These are phyloP conservation scores for Oscheius sp. DNA, from an alignment of 2,888 invertebrate genomes.

Conservation along the genomic window DNA sequence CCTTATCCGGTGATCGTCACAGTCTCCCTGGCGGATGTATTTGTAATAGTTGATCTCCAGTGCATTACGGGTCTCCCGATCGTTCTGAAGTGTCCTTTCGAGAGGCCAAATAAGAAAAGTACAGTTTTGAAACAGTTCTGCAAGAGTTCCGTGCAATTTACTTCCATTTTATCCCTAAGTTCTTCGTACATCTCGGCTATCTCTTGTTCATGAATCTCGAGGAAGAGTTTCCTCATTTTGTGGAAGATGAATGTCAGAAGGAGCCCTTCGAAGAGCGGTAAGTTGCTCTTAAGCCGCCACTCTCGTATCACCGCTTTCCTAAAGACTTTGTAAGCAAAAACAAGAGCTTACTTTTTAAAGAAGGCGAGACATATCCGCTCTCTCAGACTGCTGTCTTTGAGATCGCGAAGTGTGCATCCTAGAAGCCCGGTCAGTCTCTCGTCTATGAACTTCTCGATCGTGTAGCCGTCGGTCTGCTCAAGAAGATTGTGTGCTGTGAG, in stretches of 20 bases:
- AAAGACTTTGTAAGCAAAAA: background rate
- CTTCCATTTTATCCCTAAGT: constrained; percentile 8
- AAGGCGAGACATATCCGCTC: constrained; percentile 14
- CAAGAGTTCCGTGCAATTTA: constrained; percentile 11
- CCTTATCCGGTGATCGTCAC: constrained; percentile 43
- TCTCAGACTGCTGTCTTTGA: constrained; percentile 1
- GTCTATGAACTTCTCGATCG: constrained; percentile 11
- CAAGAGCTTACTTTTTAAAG: constrained; percentile 15
- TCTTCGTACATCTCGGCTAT: constrained; percentile 47
- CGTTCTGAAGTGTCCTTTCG: constrained; percentile 6
- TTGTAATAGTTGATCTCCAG: constrained; percentile 40
- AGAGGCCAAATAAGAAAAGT: background rate
- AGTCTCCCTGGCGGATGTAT: constrained; percentile 46
- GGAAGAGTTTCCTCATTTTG: constrained; percentile 48
- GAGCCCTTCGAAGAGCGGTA: constrained; percentile 23
- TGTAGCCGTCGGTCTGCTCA: too few species aligned
- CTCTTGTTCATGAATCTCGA: constrained; percentile 46
- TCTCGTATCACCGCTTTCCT: background rate
- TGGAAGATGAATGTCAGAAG: constrained; percentile 41
- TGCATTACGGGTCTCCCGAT: constrained; percentile 3
- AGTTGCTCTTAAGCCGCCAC: constrained; percentile 2
- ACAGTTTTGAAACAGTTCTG: constrained; percentile 6
- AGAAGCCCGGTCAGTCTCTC: background rate
- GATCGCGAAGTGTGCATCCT: background rate
- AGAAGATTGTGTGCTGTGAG: constrained; percentile 18